These are phyloP conservation scores for Neogobius melanostomus DNA, from an alignment of 2,113 vertebrate genomes.

Conservation along the genomic window DNA sequence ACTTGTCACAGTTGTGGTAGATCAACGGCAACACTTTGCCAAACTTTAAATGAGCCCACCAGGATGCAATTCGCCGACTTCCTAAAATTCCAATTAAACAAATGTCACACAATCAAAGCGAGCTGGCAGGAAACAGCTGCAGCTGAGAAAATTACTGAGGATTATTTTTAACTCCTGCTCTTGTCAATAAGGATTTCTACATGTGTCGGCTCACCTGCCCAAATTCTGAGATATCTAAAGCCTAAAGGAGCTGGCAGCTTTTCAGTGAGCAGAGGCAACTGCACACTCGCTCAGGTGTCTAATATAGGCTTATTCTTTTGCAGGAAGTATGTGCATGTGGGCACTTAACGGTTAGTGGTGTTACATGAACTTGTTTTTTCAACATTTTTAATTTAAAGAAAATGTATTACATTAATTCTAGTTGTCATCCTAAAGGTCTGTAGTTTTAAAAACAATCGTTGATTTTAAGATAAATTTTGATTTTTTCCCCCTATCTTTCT, in stretches of 20 bases:
- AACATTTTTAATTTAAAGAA: too few relatives aligned
- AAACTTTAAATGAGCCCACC: not conserved
- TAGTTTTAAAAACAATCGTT: too few relatives aligned
- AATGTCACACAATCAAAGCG: conserved; percentile 41
- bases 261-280: conserved; percentile 33
- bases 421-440: too few relatives aligned
- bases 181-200: conserved; percentile 59
- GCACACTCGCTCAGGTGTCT: conserved; percentile 21
- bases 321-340: not conserved
- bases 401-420: too few relatives aligned
- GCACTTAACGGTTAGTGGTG: not conserved
- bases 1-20: not conserved
- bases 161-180: conserved; percentile 48
- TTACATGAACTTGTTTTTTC: too few relatives aligned
- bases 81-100: conserved; percentile 47
- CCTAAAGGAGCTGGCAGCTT: conserved; percentile 33
- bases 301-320: conserved; percentile 18
- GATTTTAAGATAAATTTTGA: too few relatives aligned
- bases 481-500: too few relatives aligned
- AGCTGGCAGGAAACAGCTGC: conserved; percentile 33
- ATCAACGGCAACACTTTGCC: not conserved
- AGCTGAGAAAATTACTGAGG: conserved; percentile 34
- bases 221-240: conserved; percentile 39
- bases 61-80: conserved; percentile 13
- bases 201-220: conserved; percentile 39